Base-by-base conservation (phyloP, 2,888 invertebrate genomes). In the Aethes cnicana region DNA sequence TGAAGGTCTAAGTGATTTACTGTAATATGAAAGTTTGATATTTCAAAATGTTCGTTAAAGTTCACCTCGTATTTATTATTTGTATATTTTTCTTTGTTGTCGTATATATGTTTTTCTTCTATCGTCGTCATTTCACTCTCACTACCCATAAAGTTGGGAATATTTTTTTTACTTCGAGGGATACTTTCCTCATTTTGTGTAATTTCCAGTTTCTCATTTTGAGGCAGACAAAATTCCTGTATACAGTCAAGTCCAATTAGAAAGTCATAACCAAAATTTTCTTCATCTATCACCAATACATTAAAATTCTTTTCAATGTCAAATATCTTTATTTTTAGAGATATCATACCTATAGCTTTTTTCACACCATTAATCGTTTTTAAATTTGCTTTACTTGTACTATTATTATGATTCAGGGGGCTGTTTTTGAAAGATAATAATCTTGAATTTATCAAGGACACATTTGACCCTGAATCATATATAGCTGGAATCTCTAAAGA, bases 401-500 rank as follows among this genome's bases (percentile, higher is more conserved):
- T 9, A 25, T 26, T 43, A 14, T 47, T 8, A 11, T 21, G n/a
- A n/a, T n/a, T n/a, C n/a, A n/a, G 1, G 11, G 17, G 11, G 8
- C 47, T 32, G 1, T 53, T 46, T 35, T 47, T 50, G n/a, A 56
- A 30, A 1, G 21, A 48, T 33, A 64, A 44, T 56, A 59, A 55
- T 47, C 23, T 63, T 17, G 63, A 56, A 56, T 64, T 69, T 16
- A 66, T 66, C 37, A 67, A 53, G 8, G 59, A 59, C 2, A 68
- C 59, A 57, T 69, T 65, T 4, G 66, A 69, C 1, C 69, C 66
- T 12, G 66, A 64, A 47, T 69, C 67, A 59, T 69, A 68, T 8
- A 66, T 37, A 20, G 63, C 66, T 0, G 4, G 28, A 9, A 23
- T 44, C 46, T 68, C 36, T 46, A 65, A 33, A 2, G 44, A 54